These are phyloP conservation scores for Brotogeris chrysoptera DNA, from an alignment of 2,797 vertebrate species.

Conservation along the genomic window DNA sequence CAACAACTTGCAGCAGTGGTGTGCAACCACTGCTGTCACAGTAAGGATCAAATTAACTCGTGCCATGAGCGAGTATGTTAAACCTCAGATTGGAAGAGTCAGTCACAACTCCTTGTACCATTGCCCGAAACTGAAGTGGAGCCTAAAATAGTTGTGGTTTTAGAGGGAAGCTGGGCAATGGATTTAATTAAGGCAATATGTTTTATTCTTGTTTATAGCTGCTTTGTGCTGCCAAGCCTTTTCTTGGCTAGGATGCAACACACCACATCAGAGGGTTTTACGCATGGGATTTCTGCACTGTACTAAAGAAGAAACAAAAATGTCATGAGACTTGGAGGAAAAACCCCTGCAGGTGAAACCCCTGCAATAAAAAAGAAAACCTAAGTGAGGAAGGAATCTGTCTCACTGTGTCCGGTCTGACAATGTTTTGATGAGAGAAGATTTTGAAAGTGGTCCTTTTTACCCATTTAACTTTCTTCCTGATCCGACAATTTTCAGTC, in stretches of 20 bases:
- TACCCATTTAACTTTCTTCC: neutral
- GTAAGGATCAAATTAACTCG: neutral
- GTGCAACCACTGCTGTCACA: neutral
- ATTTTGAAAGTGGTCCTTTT: neutral
- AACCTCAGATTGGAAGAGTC: neutral
- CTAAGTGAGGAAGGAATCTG: neutral
- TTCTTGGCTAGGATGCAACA: neutral
- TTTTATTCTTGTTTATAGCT: neutral
- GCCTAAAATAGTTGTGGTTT: conserved; percentile 26
- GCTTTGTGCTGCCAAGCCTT: conserved; percentile 1
- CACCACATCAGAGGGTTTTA: neutral
- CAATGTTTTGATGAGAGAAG: neutral
- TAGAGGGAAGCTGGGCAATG: conserved; percentile 6
- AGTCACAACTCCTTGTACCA: neutral
- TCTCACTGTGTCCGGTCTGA: neutral
- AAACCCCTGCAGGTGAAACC: neutral
- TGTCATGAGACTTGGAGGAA: neutral
- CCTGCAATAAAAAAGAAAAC: neutral
- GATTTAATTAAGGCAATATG: conserved; percentile 37
- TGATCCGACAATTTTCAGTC: neutral
- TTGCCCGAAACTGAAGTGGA: neutral
- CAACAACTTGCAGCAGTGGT: neutral
- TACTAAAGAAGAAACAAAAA: neutral
- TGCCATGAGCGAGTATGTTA: neutral
- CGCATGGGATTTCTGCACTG: neutral